These are phyloP conservation scores for Myoxocephalus aenaeus DNA, from an alignment of 2,797 vertebrate species.

Conservation along the genomic window DNA sequence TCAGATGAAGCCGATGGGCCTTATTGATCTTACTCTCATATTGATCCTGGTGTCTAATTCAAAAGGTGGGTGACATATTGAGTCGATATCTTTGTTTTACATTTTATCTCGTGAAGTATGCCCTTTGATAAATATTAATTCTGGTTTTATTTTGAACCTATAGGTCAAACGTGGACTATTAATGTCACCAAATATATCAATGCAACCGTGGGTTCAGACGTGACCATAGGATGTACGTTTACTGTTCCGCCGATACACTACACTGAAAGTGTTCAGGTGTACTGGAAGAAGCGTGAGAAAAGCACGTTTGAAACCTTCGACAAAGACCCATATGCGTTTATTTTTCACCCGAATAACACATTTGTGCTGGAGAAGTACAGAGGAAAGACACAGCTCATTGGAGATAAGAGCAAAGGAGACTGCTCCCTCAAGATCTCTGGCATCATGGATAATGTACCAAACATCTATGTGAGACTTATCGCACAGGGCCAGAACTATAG, in stretches of 20 bases:
- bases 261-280: not conserved
- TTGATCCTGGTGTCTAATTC: conserved; percentile 30
- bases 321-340: not conserved
- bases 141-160: conserved; percentile 33
- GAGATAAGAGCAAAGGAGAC: accelerated
- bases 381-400: conserved; percentile 31
- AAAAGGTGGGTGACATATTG: conserved; percentile 49
- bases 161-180: conserved; percentile 22
- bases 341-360: conserved; percentile 25
- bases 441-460: accelerated
- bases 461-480: conserved; percentile 36
- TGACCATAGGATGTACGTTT: conserved; percentile 39
- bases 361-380: conserved; percentile 33
- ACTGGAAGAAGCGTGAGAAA: conserved; percentile 6
- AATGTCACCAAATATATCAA: accelerated
- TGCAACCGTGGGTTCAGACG: accelerated
- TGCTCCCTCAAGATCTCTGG: conserved; percentile 55
- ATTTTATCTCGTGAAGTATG: not conserved
- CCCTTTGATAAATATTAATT: not conserved
- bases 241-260: accelerated
- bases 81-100: not conserved
- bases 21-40: conserved; percentile 42
- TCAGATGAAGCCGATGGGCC: conserved; percentile 52
- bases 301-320: accelerated
- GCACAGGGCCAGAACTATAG: accelerated